A percentile compares a stretch with the other conserved stretches of the same genome.
Evolutionary conservation across 2,888 invertebrate genomes (phyloP).

Genomic region (Tromatobia lineatoria): DNA sequence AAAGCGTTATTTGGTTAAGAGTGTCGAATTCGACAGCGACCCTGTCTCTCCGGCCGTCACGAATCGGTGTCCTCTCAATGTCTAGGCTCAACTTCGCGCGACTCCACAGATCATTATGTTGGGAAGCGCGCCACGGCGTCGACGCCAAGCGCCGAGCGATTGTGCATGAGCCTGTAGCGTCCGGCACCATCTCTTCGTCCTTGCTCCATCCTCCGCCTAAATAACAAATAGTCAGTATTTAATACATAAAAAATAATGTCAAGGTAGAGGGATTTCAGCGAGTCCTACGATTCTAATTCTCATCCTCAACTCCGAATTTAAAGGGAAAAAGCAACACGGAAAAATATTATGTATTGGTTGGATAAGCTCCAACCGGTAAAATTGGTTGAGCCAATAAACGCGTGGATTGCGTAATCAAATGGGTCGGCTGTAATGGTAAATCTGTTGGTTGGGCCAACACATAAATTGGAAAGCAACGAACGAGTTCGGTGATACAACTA

Average conservation of each 20-base stretch:
- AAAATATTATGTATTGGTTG: too few species aligned
- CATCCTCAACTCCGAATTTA: too few species aligned
- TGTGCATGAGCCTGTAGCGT: conserved; percentile 96
- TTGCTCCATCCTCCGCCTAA: conserved; percentile 95
- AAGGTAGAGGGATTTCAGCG: too few species aligned
- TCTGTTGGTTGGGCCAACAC: too few species aligned
- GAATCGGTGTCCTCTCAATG: conserved; percentile 29
- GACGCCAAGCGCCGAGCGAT: conserved; percentile 97
- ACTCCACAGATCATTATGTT: conserved; percentile 97
- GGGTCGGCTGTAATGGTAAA: too few species aligned
- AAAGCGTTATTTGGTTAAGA: conserved; percentile 70
- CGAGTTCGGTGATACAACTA: too few species aligned
- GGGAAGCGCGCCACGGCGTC: conserved; percentile 96
- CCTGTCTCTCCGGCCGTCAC: conserved; percentile 38
- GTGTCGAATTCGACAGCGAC: conserved; percentile 58
- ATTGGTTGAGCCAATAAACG: too few species aligned
- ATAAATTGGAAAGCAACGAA: too few species aligned
- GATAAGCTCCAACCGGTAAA: too few species aligned
- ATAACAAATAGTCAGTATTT: conserved; percentile 73
- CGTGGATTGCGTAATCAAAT: too few species aligned
- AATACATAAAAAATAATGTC: not conserved
- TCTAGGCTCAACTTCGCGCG: conserved; percentile 77
- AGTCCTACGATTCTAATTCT: too few species aligned
- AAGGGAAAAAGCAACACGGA: too few species aligned
- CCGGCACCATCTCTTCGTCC: conserved; percentile 95